Percentiles rank a stretch among this genome's conserved stretches.
phyloP scores from a whole-genome alignment of 2,888 invertebrate species.

The Tachina grossa region DNA sequence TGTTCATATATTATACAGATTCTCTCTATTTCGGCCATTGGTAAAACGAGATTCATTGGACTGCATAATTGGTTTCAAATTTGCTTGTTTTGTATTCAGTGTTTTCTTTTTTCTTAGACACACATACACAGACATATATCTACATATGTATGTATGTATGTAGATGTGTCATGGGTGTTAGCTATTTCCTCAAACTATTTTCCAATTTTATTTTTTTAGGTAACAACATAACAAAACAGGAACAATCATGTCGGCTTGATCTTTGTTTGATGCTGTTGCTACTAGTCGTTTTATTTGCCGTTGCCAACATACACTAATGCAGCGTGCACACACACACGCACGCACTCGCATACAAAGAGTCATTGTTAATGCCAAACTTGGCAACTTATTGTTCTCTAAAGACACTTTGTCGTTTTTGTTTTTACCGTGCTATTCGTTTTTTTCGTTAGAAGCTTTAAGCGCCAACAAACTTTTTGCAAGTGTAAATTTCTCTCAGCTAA shows the following conservation, averaged over 20 bases:
- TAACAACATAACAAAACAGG: not conserved
- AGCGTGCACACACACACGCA: conserved; percentile 45
- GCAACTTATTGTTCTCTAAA: conserved; percentile 73
- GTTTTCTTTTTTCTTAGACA: not conserved
- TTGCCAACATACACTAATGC: conserved; percentile 69
- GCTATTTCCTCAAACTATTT: not conserved
- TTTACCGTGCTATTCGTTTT: conserved; percentile 39
- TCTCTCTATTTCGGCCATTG: not conserved
- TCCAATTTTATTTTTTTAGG: not conserved
- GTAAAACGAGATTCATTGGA: not conserved
- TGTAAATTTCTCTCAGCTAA: conserved; percentile 70
- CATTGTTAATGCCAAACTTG: conserved; percentile 77
- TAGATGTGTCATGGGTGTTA: not conserved
- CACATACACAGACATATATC: too few species aligned
- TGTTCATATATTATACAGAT: not conserved
- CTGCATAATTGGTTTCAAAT: not conserved
- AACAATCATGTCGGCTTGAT: conserved; percentile 21
- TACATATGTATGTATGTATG: too few species aligned
- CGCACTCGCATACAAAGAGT: conserved; percentile 65
- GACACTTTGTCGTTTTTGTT: conserved; percentile 60
- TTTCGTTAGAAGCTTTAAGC: conserved; percentile 64
- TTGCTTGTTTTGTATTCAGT: not conserved
- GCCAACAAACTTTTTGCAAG: conserved; percentile 70
- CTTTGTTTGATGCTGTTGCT: conserved; percentile 39
- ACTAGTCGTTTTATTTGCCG: conserved; percentile 2